These are phyloP conservation scores for Chrysotoxum bicinctum DNA, from an alignment of 2,888 invertebrate genomes.

Conservation along the genomic window DNA sequence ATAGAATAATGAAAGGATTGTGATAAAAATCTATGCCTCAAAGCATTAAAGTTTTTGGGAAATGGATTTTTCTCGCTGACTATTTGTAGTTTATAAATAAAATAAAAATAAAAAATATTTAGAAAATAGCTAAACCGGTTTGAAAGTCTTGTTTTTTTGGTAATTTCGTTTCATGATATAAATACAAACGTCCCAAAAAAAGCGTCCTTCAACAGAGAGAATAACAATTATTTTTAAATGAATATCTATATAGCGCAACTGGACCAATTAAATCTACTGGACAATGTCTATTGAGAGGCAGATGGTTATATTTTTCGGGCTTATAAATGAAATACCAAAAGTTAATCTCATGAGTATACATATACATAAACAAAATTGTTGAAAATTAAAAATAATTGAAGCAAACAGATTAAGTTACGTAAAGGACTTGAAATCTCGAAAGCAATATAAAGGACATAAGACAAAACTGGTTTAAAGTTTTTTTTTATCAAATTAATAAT, in stretches of 20 bases:
- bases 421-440: neutral
- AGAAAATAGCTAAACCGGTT: neutral
- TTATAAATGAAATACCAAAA: neutral
- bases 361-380: neutral
- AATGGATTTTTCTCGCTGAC: constrained; percentile 27
- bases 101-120: neutral
- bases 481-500: too few species aligned
- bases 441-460: too few species aligned
- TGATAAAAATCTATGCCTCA: constrained; percentile 50
- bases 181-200: neutral
- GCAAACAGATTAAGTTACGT: constrained; percentile 1
- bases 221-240: constrained; percentile 17
- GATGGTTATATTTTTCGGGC: neutral
- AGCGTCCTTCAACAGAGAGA: neutral
- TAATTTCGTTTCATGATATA: neutral
- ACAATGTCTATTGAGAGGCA: neutral
- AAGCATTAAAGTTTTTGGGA: constrained; percentile 25
- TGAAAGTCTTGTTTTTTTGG: neutral
- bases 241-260: neutral
- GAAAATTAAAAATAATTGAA: constrained; percentile 8
- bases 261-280: constrained; percentile 5
- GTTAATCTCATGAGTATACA: too few species aligned
- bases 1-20: constrained; percentile 33
- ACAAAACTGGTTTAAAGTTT: too few species aligned
- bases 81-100: neutral